Conservation (phyloP, 2,797 vertebrate genomes). For the Tolypeutes matacus region DNA sequence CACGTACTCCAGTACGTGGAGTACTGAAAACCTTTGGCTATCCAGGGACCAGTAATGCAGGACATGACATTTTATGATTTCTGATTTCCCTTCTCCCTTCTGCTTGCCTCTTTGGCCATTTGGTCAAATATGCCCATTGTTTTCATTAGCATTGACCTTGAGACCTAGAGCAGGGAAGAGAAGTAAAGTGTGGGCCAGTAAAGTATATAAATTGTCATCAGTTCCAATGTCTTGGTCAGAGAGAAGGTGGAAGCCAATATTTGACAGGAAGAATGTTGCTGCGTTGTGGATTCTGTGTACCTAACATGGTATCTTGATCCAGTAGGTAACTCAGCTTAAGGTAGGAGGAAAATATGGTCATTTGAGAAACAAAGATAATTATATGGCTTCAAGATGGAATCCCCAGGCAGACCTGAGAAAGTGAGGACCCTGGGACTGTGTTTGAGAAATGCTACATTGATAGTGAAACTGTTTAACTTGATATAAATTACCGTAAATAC, state of each 20-base stretch:
- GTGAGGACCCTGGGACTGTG: neutral
- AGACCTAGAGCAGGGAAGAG: neutral
- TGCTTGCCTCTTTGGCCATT: neutral
- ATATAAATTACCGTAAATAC: neutral
- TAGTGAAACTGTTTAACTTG: neutral
- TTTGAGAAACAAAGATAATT: conserved; percentile 24
- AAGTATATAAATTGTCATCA: neutral
- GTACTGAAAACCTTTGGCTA: neutral
- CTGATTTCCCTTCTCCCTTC: neutral
- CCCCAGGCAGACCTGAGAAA: neutral
- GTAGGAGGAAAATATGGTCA: neutral
- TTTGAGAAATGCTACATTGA: neutral
- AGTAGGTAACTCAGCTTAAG: neutral
- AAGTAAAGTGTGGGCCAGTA: neutral
- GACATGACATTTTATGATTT: neutral
- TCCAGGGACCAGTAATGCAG: neutral
- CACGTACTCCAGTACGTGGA: no score
- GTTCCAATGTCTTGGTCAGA: neutral
- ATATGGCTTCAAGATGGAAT: neutral
- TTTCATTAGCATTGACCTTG: neutral
- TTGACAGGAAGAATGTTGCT: neutral
- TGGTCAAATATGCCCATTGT: neutral
- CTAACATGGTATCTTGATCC: neutral
- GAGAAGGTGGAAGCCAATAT: neutral
- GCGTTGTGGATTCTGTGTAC: neutral